Base-by-base conservation (phyloP, 2,888 invertebrate species). In the Xylocampa areola region DNA sequence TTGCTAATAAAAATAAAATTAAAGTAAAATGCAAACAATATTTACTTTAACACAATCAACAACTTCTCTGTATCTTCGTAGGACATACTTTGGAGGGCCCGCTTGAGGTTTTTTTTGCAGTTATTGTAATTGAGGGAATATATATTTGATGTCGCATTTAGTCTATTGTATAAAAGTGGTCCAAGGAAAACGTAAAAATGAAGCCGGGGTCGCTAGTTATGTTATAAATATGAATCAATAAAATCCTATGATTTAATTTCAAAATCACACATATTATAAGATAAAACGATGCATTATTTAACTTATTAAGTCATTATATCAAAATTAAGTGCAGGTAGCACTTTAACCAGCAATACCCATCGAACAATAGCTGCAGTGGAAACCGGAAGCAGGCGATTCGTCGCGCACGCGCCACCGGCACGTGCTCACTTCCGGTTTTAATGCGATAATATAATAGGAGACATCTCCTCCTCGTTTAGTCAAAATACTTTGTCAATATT, bases 401-500 rank as follows among this genome's bases (percentile, higher is more conserved):
- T 60, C 72, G 82, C 86, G 86, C 92, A 87, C 91, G 85, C 89
- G 86, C 78, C 86, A 86, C 80, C 92, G n/a, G n/a, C n/a, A 91
- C 93, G 92, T 82, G 92, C 53, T 83, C 84, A 79, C 85, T 87
- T 92, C 92, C 92, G 91, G 79, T 82, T 73, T 77, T 90, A 90
- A 91, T 90, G 89, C 86, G 86, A 87, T 89, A 87, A 91, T 86
- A 92, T 89, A 94, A 94, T 94, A 92, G 89, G 92, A 86, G 94
- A 94, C 91, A 90, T 94, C 94, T 91, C 94, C 88, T 84, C 84
- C 85, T 81, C 83, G 79, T 82, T 88, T 85, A 75, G 77, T 80
- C 61, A 76, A 82, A 84, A 79, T 67, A 80, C 76, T 75, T 59
- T 72, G 66, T 77, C 72, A 80, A 81, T 80, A 80, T 82, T 82